Conservation (phyloP, 2,888 invertebrate genomes). For the Lasius platythorax region DNA sequence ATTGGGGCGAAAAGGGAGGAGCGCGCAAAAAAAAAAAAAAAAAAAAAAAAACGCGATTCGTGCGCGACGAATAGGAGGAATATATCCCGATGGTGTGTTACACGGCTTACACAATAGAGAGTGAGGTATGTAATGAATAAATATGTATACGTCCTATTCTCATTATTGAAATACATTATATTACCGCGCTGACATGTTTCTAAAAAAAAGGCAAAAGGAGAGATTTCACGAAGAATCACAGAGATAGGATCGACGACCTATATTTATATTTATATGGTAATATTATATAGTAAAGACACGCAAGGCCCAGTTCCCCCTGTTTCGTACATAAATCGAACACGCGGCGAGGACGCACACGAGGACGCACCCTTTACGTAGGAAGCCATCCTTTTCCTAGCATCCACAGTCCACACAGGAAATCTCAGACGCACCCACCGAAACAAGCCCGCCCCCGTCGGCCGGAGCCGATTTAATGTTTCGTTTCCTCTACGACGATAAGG, state of each 20-base stretch:
- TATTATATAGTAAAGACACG: not conserved
- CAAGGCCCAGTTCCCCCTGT: slow-evolving; percentile 10
- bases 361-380: slow-evolving; percentile 77
- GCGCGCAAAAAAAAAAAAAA: not conserved
- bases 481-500: slow-evolving; percentile 84
- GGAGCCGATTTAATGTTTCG: slow-evolving; percentile 84
- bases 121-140: slow-evolving; percentile 13
- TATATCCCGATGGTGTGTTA: not conserved
- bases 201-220: not conserved
- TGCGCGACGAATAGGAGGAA: not conserved
- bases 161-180: slow-evolving; percentile 21
- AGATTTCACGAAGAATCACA: not conserved
- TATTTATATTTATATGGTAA: slow-evolving; percentile 25
- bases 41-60: not conserved
- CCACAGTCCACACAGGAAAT: slow-evolving; percentile 84
- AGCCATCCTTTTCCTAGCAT: slow-evolving; percentile 80
- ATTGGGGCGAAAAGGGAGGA: slow-evolving; percentile 45
- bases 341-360: slow-evolving; percentile 66
- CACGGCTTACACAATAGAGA: slow-evolving; percentile 24
- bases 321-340: slow-evolving; percentile 66
- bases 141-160: slow-evolving; percentile 19
- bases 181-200: not conserved
- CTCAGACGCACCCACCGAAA: slow-evolving; percentile 85
- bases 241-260: slow-evolving; percentile 16
- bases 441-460: slow-evolving; percentile 82